Conservation (phyloP, 2,113 vertebrate genomes). For the Gallinago jamesoni region DNA sequence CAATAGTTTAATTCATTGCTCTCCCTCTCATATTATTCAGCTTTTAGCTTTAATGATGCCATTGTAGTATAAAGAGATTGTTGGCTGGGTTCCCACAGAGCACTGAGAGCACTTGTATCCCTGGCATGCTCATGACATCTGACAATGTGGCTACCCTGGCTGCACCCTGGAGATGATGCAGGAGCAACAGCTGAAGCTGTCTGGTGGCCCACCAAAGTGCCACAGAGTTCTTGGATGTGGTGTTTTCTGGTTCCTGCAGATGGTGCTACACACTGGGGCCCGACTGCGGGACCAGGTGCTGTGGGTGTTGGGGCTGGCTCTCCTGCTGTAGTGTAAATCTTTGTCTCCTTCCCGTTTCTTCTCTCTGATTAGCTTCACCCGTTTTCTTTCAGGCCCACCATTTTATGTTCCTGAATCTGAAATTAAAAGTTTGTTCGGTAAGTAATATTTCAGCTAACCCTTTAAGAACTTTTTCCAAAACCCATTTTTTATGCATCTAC, state of each 20-base stretch:
- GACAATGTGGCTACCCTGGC: not conserved
- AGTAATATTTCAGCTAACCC: slow-evolving; percentile 31
- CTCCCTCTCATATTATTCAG: not conserved
- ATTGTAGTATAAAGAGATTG: not conserved
- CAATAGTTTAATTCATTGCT: not conserved
- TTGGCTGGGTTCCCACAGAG: not conserved
- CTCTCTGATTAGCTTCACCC: not conserved
- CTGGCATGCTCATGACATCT: rapidly evolving
- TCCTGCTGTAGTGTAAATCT: not conserved
- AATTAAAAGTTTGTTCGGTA: slow-evolving; percentile 73
- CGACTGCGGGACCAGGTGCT: not conserved
- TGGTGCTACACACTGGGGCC: not conserved
- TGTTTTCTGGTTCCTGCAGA: not conserved
- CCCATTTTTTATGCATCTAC: not conserved
- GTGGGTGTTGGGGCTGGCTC: not conserved
- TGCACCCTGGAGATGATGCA: not conserved
- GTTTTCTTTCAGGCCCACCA: slow-evolving; percentile 69
- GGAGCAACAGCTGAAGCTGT: not conserved
- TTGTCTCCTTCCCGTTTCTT: not conserved
- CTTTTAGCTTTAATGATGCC: not conserved
- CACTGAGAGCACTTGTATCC: not conserved
- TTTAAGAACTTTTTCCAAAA: not conserved
- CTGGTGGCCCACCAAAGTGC: not conserved
- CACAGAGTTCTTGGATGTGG: rapidly evolving
- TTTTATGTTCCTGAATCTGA: slow-evolving; percentile 74